Evolutionary conservation across 2,888 invertebrate species (phyloP).

Genomic region (Nycteola revayana): DNA sequence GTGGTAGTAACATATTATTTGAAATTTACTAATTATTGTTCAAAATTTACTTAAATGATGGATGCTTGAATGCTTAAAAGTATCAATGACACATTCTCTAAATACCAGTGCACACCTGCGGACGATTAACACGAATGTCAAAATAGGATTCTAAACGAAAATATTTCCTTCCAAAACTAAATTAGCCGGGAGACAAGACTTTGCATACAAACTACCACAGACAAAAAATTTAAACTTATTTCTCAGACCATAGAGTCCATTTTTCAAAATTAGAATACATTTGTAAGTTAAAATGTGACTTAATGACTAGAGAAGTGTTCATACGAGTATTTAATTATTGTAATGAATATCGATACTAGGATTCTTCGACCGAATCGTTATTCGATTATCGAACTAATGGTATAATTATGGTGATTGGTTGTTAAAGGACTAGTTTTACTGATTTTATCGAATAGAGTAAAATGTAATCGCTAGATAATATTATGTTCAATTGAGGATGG

Average conservation of each 20-base stretch:
- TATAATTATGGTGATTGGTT: constrained; percentile 40
- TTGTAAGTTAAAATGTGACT: constrained; percentile 36
- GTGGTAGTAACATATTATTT: constrained; percentile 14
- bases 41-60: constrained; percentile 36
- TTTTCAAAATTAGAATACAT: constrained; percentile 8
- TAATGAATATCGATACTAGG: constrained; percentile 39
- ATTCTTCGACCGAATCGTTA: constrained; percentile 19
- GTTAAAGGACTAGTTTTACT: constrained; percentile 26
- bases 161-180: constrained; percentile 57
- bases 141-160: constrained; percentile 65
- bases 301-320: constrained; percentile 57
- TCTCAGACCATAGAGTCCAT: background rate
- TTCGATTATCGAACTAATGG: constrained; percentile 35
- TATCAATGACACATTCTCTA: constrained; percentile 52
- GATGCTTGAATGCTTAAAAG: constrained; percentile 32
- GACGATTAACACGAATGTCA: constrained; percentile 75
- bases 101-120: constrained; percentile 63
- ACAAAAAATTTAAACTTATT: constrained; percentile 1
- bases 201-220: constrained; percentile 9
- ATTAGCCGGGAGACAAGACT: constrained; percentile 49
- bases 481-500: constrained; percentile 8
- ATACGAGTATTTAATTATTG: constrained; percentile 26
- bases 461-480: constrained; percentile 19
- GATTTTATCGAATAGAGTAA: constrained; percentile 23
- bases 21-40: constrained; percentile 15